These are phyloP conservation scores for Borostomias antarcticus DNA, from an alignment of 2,797 vertebrate genomes.

Conservation along the genomic window DNA sequence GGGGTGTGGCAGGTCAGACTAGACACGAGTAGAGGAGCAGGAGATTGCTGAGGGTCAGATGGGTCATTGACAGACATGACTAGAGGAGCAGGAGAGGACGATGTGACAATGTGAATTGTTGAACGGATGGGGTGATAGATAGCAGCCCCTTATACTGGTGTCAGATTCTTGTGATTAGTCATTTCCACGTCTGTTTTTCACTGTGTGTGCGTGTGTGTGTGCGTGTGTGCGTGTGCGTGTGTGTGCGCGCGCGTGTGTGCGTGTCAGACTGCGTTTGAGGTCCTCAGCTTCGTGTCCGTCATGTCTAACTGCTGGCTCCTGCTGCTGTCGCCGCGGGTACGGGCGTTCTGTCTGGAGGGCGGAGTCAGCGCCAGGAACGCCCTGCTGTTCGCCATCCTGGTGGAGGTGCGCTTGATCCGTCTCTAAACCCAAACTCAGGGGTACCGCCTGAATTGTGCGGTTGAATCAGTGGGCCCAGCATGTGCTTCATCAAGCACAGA, in stretches of 20 bases:
- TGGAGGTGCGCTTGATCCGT: conserved; percentile 68
- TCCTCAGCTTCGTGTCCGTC: conserved; percentile 78
- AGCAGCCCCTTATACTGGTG: not conserved
- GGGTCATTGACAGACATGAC: not conserved
- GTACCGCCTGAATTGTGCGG: not conserved
- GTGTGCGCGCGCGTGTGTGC: conserved; percentile 18
- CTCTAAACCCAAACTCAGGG: not conserved
- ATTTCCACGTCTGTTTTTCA: not conserved
- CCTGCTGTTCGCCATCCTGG: conserved; percentile 68
- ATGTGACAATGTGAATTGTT: not conserved
- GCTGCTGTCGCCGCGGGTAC: conserved; percentile 74
- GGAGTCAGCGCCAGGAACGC: conserved; percentile 59
- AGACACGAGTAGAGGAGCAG: not conserved
- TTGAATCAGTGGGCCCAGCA: not conserved
- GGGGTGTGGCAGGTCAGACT: conserved; percentile 82
- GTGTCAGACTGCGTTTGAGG: conserved; percentile 77
- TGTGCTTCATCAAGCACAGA: not conserved
- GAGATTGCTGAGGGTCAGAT: not conserved
- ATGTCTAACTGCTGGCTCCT: conserved; percentile 84
- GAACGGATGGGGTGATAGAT: not conserved
- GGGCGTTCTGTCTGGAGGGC: conserved; percentile 52
- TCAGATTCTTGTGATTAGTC: not conserved
- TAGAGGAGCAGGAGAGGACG: not conserved
- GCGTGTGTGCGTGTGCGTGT: conserved; percentile 2
- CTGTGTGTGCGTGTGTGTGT: not conserved